Conservation (phyloP, 2,797 vertebrate species). For the Kryptopterus vitreolus region DNA sequence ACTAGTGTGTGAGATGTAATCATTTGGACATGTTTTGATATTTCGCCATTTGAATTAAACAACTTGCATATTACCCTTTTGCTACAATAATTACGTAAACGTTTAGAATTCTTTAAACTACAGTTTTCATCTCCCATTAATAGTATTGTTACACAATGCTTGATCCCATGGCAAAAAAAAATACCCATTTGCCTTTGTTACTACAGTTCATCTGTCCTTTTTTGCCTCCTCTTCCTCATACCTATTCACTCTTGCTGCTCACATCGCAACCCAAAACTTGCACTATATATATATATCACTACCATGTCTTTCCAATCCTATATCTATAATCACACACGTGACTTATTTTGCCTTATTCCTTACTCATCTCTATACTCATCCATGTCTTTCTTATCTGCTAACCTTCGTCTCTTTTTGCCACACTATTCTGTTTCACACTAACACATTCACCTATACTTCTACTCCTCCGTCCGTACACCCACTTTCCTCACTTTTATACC, state of each 20-base stretch:
- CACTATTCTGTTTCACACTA: constrained; percentile 34
- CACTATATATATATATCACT: constrained; percentile 32
- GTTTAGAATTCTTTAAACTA: background rate
- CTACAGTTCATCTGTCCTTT: constrained; percentile 48
- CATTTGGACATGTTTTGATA: background rate
- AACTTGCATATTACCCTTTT: background rate
- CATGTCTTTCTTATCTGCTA: constrained; percentile 17
- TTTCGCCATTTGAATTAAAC: background rate
- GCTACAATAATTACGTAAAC: background rate
- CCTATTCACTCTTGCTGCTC: constrained; percentile 19
- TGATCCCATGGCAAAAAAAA: constrained; percentile 6
- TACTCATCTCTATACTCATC: background rate
- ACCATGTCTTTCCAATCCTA: constrained; percentile 2
- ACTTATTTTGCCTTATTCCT: background rate
- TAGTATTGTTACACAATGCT: background rate
- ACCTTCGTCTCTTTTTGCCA: background rate
- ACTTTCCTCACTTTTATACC: constrained; percentile 30
- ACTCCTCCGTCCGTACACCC: constrained; percentile 37
- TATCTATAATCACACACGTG: constrained; percentile 13
- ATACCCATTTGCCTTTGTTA: constrained; percentile 46
- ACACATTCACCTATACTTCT: constrained; percentile 46
- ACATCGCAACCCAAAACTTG: constrained; percentile 12
- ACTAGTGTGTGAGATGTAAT: constrained; percentile 8
- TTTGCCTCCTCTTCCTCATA: constrained; percentile 31
- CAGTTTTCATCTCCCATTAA: background rate